Evolutionary conservation across 2,888 invertebrate species (phyloP), one percentile per base, ranked within the genome.

Genomic region (Rhagophthalmus giganteus): DNA sequence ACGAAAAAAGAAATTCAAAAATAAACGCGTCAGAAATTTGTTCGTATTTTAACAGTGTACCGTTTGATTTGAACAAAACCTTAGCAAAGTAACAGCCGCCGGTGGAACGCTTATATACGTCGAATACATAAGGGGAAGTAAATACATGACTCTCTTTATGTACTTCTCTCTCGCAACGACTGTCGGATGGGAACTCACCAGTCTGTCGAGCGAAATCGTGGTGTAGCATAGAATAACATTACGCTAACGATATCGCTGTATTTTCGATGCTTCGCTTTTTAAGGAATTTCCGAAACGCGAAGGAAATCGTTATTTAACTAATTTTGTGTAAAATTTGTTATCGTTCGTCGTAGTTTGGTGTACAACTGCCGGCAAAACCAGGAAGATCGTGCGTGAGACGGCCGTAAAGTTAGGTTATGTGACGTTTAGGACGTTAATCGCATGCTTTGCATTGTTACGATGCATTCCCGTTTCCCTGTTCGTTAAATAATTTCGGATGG

Each of bases 111-210:
- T 65, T 72, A 73, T 72, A 58, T 73, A 71, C 68, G 63, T 61
- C 61, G 51, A 64, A 62, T 70, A 71, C 54, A 72, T 72, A 72
- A 58, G 68, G 72, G 73, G 71, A 71, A 69, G 70, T 67, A 68
- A 69, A 70, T 72, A 72, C 67, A 71, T 71, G 62, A 64, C 66
- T 60, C 53, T 53, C 58, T 55, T 59, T 71, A 70, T 71, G 58
- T 71, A 70, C 68, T 48, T 51, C 53, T 70, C 70, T 67, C 69
- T 68, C 64, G 62, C 67, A 67, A 69, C 69, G 66, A 56, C 74
- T 74, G 64, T 77, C 79, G 52, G 80, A 79, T 70, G 71, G 76
- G 40, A 81, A 79, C 75, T 70, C 73, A 59, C 66, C 72, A 61
- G 76, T 73, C 73, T 79, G 77, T 45, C 62, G 66, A 66, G 67